Evolutionary conservation across 2,113 vertebrate species (phyloP), one percentile per base, ranked within the genome.

Genomic region (Garra rufa): DNA sequence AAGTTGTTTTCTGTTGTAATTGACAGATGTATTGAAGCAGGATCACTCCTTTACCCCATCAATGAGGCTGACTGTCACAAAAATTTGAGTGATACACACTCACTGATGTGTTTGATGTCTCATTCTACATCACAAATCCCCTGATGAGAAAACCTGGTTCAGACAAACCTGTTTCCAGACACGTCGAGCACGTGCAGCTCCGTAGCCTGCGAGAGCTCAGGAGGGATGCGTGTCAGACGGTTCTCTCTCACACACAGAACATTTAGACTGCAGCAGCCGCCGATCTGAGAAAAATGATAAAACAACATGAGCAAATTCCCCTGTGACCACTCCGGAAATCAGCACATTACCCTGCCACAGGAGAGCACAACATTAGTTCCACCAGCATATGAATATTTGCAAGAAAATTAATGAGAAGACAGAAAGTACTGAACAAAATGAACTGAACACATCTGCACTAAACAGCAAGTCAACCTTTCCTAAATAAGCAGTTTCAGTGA

Each of bases 241-340:
- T 99, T 99, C 89, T 99, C 97, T 88, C 98, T 95, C 38, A 99
- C 92, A 65, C 97, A 98, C 90, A 99, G 96, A 74, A 99, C 97
- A 7, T 96, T 99, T 77, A 99, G 96, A 89, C 95, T 94, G 85
- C 95, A 94, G 94, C 98, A 99, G 30, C 97, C 98, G 0, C 98
- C 98, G 1, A 99, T 96, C 98, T 99, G 76, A 24, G 17, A 13
- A 50, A 65, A 34, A 87, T 11, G 46, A 57, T 52, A 74, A 52
- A 30, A 21, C 26, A 50, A 81, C 6, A 44, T 57, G 9, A 76
- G 46, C 19, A 61, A 81, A 69, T 4, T 10, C 34, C 9, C 67
- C 9, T 19, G 28, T 4, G 65, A 38, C 17, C 30, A 2, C 17
- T 63, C 59, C 13, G 61, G 26, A 61, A 26, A 24, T 24, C n/a